These are phyloP conservation scores for Gobio gobio DNA, from an alignment of 2,113 vertebrate species.

Conservation along the genomic window DNA sequence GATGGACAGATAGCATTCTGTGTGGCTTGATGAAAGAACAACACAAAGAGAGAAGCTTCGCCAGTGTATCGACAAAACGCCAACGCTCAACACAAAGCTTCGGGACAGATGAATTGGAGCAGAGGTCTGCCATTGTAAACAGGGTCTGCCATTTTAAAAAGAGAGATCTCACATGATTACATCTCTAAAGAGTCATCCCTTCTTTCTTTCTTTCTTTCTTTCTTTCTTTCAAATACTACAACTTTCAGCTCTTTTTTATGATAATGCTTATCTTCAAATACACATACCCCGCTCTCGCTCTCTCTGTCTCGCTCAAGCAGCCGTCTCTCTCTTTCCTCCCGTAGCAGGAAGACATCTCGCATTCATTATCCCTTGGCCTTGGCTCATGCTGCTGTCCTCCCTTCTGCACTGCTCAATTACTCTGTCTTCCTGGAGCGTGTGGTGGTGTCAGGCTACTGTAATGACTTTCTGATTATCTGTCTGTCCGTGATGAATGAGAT, in stretches of 20 bases:
- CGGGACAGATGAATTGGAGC: constrained; percentile 42
- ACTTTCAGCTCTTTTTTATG: constrained; percentile 39
- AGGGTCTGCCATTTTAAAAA: constrained; percentile 11
- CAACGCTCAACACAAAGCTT: constrained; percentile 45
- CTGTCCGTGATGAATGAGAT: constrained; percentile 88
- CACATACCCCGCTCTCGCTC: not conserved
- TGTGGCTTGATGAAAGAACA: constrained; percentile 51
- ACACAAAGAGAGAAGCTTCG: constrained; percentile 47
- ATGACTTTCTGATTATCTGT: constrained; percentile 88
- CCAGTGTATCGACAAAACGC: constrained; percentile 62
- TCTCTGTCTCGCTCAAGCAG: constrained; percentile 52
- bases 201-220: not conserved
- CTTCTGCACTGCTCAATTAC: constrained; percentile 88
- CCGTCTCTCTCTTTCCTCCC: constrained; percentile 20
- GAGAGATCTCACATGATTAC: not conserved
- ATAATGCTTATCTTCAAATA: constrained; percentile 34
- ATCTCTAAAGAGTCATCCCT: not conserved
- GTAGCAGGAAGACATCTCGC: constrained; percentile 66
- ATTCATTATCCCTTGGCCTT: constrained; percentile 81
- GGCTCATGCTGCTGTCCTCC: constrained; percentile 74
- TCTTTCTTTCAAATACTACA: constrained; percentile 21
- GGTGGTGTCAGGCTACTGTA: constrained; percentile 80
- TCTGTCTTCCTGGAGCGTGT: constrained; percentile 79
- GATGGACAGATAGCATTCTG: constrained; percentile 57
- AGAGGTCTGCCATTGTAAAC: not conserved